Conservation (phyloP, 2,797 vertebrate genomes). For the Acropternis orthonyx region DNA sequence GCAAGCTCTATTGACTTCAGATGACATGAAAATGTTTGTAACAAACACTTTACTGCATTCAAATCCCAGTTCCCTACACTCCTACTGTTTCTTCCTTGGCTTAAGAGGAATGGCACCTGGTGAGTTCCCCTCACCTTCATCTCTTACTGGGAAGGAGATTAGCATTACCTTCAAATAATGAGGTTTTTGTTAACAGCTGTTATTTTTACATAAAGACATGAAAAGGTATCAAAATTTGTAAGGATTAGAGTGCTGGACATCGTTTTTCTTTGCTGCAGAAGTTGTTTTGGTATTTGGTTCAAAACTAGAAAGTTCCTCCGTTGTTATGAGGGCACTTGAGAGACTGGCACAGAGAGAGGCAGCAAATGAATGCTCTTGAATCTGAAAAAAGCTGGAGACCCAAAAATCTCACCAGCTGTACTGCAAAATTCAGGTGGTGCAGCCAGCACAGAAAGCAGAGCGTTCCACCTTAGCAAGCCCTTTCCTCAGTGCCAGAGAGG, state of each 20-base stretch:
- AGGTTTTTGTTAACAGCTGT: background rate
- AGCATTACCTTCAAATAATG: background rate
- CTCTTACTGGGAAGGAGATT: background rate
- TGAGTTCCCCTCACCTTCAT: background rate
- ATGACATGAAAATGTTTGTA: background rate
- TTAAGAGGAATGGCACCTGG: constrained; percentile 33
- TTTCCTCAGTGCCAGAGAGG: background rate
- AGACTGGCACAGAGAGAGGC: background rate
- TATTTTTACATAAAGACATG: background rate
- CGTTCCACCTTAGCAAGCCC: background rate
- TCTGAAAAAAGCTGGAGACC: background rate
- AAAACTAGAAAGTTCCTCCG: background rate
- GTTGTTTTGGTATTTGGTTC: background rate
- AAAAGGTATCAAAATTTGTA: background rate
- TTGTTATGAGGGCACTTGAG: background rate
- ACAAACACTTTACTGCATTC: background rate
- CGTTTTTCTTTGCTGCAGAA: background rate
- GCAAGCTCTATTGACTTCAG: background rate
- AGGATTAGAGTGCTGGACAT: background rate
- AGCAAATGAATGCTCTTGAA: background rate
- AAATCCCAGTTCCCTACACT: background rate
- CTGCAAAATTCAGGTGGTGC: background rate
- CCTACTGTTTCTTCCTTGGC: background rate
- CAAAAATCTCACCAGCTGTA: background rate
- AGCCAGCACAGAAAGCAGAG: background rate